Conservation (phyloP, 2,797 vertebrate genomes). For the Rhincodon typus region DNA sequence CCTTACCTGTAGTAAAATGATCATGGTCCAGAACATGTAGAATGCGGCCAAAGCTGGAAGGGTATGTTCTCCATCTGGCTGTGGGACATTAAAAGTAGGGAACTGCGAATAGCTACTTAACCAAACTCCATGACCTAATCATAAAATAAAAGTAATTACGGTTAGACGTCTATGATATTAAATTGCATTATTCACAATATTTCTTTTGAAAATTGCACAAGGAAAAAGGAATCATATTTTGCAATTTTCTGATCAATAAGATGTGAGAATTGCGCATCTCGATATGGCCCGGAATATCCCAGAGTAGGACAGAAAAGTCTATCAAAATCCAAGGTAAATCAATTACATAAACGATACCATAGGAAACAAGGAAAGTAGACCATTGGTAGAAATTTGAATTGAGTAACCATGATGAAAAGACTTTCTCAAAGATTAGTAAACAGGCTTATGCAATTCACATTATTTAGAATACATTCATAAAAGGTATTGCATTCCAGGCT, state of each 20-base stretch:
- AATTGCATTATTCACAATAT: background rate
- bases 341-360: background rate
- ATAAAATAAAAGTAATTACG: constrained; percentile 34
- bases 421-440: background rate
- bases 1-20: constrained; percentile 89
- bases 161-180: background rate
- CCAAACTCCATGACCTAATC: constrained; percentile 83
- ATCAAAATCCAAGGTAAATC: background rate
- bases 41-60: constrained; percentile 71
- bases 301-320: background rate
- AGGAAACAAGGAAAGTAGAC: background rate
- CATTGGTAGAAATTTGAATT: background rate
- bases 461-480: background rate
- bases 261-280: background rate
- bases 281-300: background rate
- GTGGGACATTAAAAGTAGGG: constrained; percentile 62
- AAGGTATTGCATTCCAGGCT: background rate
- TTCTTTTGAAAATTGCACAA: background rate
- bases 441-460: background rate
- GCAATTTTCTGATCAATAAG: background rate
- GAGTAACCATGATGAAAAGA: background rate
- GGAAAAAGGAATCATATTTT: background rate
- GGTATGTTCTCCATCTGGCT: constrained; percentile 50
- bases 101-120: constrained; percentile 54
- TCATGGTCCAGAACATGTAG: constrained; percentile 94